Base-by-base conservation (phyloP, 2,888 invertebrate species). In the Pilophorus perplexus region DNA sequence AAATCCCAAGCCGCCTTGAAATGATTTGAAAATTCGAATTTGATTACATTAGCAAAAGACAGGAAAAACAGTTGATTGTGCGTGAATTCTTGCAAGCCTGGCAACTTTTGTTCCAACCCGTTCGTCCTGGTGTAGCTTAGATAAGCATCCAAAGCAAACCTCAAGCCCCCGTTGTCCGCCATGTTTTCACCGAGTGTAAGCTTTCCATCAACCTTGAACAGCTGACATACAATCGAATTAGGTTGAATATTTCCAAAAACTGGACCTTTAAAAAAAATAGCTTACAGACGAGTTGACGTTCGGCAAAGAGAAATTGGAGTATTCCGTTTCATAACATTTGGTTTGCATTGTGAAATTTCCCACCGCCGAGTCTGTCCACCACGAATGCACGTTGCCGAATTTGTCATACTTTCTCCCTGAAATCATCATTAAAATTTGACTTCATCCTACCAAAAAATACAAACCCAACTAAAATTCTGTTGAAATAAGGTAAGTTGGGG, bases 361-460 rank as follows among this genome's bases (percentile, higher is more conserved):
- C 67, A 86, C 78, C 0, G 87, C 87, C 40, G 82, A 82, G 20
- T 84, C 81, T 57, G 86, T 85, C 88, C 88, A 88, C 88, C 88
- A 88, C 72, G 86, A 84, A 73, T 83, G 83, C 72, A 87, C 77
- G 79, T 92, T 91, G 2, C 93, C 93, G 70, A 87, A 81, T 75
- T 88, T 87, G 76, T 94, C 92, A 79, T 89, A 92, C 68, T 89
- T 84, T 0, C 92, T 84, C 22, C 93, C 92, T 86, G 74, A 2
- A 37, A 18, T 40, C 3, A 5, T 40, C 40, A 40, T 5, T 40
- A 4, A 12, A 3, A 5, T 40, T 3, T 40, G 3, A 40, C 3
- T 14, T 12, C 12, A 3, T 40, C 12, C 40, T 40, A 5, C 3
- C 3, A 40, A 3, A 5, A 40, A 40, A 12, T 5, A 10, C 33